Evolutionary conservation across 2,888 invertebrate species (phyloP).

Genomic region (Sesamia inferens): DNA sequence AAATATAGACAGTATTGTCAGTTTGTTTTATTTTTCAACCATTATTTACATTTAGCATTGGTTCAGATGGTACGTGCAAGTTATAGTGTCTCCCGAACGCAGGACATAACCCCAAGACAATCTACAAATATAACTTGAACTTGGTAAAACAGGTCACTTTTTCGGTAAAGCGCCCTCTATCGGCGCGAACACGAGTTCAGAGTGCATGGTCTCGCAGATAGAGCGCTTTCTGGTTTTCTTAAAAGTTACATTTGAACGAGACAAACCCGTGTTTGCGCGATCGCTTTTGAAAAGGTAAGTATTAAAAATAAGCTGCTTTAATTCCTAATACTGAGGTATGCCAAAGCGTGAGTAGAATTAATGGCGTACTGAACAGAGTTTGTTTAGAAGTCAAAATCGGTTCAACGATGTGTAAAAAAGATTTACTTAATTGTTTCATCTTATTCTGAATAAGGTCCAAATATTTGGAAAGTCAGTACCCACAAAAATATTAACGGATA

Average conservation of each 20-base stretch:
- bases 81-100: too few relatives aligned
- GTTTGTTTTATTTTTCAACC: not conserved
- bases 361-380: not conserved
- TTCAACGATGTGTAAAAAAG: too few relatives aligned
- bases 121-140: not conserved
- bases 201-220: not conserved
- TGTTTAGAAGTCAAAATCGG: too few relatives aligned
- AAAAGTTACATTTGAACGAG: not conserved
- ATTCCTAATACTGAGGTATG: not conserved
- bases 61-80: conserved; percentile 3
- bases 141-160: too few relatives aligned
- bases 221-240: not conserved
- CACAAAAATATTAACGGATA: not conserved
- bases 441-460: too few relatives aligned
- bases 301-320: too few relatives aligned
- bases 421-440: too few relatives aligned
- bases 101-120: not conserved
- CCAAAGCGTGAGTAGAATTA: not conserved
- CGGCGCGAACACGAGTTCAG: not conserved
- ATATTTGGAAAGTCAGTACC: too few relatives aligned
- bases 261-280: not conserved
- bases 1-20: conserved; percentile 14
- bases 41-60: not conserved
- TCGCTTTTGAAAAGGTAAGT: not conserved
- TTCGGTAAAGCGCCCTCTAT: too few relatives aligned